Conservation (phyloP, 2,113 vertebrate genomes). For the Otis tarda region DNA sequence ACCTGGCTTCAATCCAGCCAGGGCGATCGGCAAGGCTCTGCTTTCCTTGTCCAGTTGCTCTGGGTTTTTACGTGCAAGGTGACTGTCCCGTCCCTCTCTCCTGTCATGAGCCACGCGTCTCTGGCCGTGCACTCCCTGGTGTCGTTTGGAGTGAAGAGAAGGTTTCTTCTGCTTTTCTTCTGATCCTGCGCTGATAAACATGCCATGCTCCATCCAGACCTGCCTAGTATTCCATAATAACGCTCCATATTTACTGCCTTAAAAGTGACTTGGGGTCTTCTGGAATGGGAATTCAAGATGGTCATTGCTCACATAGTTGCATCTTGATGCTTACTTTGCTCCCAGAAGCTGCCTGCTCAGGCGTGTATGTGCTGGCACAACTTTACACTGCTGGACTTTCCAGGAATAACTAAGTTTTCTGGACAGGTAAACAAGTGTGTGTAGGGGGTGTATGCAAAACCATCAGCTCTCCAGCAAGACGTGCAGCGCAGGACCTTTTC, state of each 20-base stretch:
- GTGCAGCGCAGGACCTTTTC: neutral
- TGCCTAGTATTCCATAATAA: neutral
- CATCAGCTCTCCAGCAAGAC: neutral
- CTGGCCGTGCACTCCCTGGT: neutral
- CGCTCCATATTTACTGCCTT: neutral
- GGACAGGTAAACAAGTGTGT: neutral
- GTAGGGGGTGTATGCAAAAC: neutral
- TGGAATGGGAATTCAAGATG: neutral
- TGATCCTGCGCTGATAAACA: fast-evolving
- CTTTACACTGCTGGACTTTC: neutral
- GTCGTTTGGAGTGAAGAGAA: neutral
- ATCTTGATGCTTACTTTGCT: neutral
- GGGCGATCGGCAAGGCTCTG: neutral
- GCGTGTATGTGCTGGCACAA: neutral
- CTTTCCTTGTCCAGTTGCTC: neutral
- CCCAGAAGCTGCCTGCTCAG: neutral
- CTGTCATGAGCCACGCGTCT: fast-evolving
- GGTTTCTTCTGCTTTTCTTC: neutral
- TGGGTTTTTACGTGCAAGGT: neutral
- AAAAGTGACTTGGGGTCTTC: neutral
- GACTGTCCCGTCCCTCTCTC: neutral
- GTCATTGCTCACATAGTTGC: neutral
- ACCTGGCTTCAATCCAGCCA: neutral
- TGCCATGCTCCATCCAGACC: neutral
- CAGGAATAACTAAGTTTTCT: neutral